A percentile compares a stretch with the other conserved stretches of the same genome.
phyloP scores from a whole-genome alignment of 2,797 vertebrate genomes.

The Pangasius krempfi region DNA sequence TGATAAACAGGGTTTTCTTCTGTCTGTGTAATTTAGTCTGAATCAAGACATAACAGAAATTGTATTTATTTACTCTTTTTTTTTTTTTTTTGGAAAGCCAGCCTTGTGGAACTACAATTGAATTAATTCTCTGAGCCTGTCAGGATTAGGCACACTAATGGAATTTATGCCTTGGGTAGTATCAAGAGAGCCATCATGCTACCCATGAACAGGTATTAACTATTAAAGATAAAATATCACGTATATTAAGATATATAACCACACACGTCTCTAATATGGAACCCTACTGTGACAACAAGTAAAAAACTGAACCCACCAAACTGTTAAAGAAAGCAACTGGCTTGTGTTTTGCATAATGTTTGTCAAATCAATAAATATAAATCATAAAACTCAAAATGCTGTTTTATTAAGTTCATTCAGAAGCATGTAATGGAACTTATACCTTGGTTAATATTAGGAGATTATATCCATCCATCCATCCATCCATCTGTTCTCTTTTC shows the following conservation, averaged over 20 bases:
- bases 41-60: background rate
- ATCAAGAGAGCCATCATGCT: background rate
- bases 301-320: background rate
- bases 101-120: background rate
- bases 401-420: background rate
- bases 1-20: background rate
- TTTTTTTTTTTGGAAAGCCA: background rate
- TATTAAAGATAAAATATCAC: too few relatives aligned
- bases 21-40: background rate
- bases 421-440: background rate
- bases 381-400: background rate
- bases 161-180: background rate
- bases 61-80: background rate
- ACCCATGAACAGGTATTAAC: background rate
- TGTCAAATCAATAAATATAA: background rate
- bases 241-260: background rate
- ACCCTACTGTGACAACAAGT: background rate
- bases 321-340: background rate
- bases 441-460: background rate
- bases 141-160: background rate
- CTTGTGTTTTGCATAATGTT: background rate
- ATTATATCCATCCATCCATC: too few relatives aligned
- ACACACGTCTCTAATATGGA: background rate
- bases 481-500: too few relatives aligned
- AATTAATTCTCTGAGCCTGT: background rate